A percentile compares a stretch with the other conserved stretches of the same genome.
These are phyloP conservation scores for Bucorvus abyssinicus DNA, from an alignment of 2,797 vertebrate genomes.

Conservation along the genomic window DNA sequence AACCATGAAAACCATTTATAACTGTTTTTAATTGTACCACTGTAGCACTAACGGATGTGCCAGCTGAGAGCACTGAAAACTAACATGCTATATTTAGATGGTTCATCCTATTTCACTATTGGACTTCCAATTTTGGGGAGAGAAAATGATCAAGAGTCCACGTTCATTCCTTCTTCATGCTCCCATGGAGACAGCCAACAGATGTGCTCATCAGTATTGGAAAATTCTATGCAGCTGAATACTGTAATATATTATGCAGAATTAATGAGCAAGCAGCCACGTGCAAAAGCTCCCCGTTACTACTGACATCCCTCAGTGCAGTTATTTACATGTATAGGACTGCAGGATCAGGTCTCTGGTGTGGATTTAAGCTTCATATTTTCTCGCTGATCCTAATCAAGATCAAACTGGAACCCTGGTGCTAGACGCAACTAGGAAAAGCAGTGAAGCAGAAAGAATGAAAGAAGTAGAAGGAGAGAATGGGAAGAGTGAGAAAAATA, in stretches of 20 bases:
- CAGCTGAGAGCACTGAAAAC: background rate
- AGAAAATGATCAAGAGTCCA: background rate
- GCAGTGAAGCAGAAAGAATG: background rate
- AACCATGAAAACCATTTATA: background rate
- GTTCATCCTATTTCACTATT: background rate
- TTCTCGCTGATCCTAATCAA: background rate
- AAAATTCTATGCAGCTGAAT: background rate
- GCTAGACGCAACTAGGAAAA: background rate
- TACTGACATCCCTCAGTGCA: background rate
- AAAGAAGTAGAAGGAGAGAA: background rate
- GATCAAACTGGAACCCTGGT: background rate
- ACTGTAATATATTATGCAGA: conserved; percentile 2
- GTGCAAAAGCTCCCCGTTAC: background rate
- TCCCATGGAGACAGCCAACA: conserved; percentile 31
- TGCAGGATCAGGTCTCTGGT: background rate
- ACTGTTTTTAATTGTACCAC: background rate
- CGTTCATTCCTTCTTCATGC: background rate
- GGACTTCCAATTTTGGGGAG: background rate
- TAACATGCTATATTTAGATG: background rate
- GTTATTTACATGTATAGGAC: conserved; percentile 8
- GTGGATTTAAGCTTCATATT: background rate
- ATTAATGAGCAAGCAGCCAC: conserved; percentile 23
- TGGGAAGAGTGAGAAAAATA: background rate
- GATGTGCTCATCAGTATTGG: conserved; percentile 9
- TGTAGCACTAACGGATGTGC: background rate